Percentiles rank a stretch among this genome's conserved stretches.
Conservation (phyloP, 2,888 invertebrate genomes). For the Eueremaeus valkanovi region DNA sequence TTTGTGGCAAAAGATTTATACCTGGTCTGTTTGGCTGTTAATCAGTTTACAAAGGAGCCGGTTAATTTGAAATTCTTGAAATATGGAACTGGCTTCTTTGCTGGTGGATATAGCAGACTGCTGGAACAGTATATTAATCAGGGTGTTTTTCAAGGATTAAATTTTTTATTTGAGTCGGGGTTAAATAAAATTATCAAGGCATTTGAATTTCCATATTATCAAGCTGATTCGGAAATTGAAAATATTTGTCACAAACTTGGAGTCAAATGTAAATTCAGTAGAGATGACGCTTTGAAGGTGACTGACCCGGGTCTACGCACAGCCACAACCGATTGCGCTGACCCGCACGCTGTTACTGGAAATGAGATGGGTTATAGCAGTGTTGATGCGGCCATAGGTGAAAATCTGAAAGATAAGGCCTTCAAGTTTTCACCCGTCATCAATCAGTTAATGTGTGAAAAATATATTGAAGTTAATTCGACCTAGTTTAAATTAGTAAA, state of each 20-base stretch:
- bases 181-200: not conserved
- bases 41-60: not conserved
- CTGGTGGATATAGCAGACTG: not conserved
- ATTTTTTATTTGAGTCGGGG: not conserved
- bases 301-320: not conserved
- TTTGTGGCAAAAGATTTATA: not conserved
- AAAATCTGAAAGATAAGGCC: not conserved
- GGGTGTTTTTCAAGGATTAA: not conserved
- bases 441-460: not conserved
- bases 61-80: not conserved
- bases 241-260: not conserved
- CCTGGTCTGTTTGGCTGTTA: not conserved
- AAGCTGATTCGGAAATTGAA: not conserved
- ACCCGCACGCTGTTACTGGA: not conserved
- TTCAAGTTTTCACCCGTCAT: not conserved
- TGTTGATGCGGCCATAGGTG: not conserved
- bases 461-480: not conserved
- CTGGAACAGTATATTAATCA: not conserved
- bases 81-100: slow-evolving; percentile 1
- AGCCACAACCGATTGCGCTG: not conserved
- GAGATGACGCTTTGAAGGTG: not conserved
- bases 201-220: not conserved
- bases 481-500: too few species aligned
- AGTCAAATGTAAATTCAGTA: not conserved
- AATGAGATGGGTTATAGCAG: not conserved